Evolutionary conservation across 2,113 vertebrate genomes (phyloP).

Genomic region (Labeo catla): DNA sequence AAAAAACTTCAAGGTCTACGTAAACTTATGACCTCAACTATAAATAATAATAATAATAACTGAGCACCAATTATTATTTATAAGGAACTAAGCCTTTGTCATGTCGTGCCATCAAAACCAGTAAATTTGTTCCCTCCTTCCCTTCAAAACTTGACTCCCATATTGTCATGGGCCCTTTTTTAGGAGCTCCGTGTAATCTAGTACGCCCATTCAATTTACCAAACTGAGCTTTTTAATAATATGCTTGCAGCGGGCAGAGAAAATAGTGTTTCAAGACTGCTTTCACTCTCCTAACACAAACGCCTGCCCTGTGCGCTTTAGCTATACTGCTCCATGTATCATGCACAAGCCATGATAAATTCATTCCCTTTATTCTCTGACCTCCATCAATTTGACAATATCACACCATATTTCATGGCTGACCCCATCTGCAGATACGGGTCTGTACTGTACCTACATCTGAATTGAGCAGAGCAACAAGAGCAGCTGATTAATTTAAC

Average conservation of each 20-base stretch:
- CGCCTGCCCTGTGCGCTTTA: not conserved
- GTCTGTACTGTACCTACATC: constrained; percentile 13
- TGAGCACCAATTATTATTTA: not conserved
- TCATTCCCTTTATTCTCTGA: constrained; percentile 26
- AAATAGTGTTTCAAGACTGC: constrained; percentile 6
- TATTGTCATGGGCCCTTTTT: not conserved
- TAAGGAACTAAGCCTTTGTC: not conserved
- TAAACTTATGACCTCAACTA: too few species aligned
- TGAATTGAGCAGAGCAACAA: constrained; percentile 23
- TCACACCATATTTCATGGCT: constrained; percentile 36
- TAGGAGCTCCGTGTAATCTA: not conserved
- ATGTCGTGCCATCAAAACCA: not conserved
- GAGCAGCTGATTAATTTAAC: constrained; percentile 33
- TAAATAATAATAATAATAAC: not conserved
- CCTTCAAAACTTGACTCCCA: not conserved
- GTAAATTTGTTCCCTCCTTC: not conserved
- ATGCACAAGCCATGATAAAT: constrained; percentile 32
- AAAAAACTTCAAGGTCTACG: too few species aligned
- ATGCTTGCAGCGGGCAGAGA: not conserved
- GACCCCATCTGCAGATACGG: constrained; percentile 33
- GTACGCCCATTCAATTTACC: not conserved
- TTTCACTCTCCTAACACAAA: not conserved
- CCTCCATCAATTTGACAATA: constrained; percentile 30
- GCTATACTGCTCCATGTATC: constrained; percentile 26
- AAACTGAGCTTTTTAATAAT: constrained; percentile 27